Conservation (phyloP, 2,888 invertebrate species). For the Pachliopta kotzebuea region DNA sequence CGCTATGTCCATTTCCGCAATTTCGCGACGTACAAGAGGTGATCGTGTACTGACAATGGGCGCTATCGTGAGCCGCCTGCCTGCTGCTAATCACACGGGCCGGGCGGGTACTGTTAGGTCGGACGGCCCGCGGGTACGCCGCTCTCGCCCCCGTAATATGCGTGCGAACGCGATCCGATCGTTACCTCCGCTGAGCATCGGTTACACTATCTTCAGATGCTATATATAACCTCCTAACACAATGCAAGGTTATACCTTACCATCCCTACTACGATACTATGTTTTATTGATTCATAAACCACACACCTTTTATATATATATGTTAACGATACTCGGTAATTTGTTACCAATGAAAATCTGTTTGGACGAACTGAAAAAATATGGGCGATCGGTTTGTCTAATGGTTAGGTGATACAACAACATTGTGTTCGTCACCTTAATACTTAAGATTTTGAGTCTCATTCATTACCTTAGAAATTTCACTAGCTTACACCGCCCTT, state of each 20-base stretch:
- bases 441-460: too few species aligned
- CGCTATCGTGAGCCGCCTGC: slow-evolving; percentile 78
- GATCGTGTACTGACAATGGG: slow-evolving; percentile 78
- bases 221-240: background rate
- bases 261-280: background rate
- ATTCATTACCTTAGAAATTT: too few species aligned
- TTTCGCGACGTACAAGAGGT: slow-evolving; percentile 74
- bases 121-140: slow-evolving; percentile 56
- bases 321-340: too few species aligned
- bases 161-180: slow-evolving; percentile 77
- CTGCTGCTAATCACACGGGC: slow-evolving; percentile 66
- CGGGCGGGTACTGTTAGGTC: slow-evolving; percentile 73
- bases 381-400: too few species aligned
- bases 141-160: slow-evolving; percentile 63
- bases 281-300: background rate
- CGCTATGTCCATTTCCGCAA: slow-evolving; percentile 76
- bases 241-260: background rate
- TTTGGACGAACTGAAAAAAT: too few species aligned
- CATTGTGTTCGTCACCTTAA: too few species aligned
- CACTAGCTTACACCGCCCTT: too few species aligned
- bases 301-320: too few species aligned
- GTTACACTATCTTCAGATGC: slow-evolving; percentile 35
- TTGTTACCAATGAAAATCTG: too few species aligned
- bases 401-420: too few species aligned
- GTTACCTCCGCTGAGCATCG: slow-evolving; percentile 47